These are phyloP conservation scores for Muntiacus muntjak DNA, from an alignment of 2,113 vertebrate genomes.

Conservation along the genomic window DNA sequence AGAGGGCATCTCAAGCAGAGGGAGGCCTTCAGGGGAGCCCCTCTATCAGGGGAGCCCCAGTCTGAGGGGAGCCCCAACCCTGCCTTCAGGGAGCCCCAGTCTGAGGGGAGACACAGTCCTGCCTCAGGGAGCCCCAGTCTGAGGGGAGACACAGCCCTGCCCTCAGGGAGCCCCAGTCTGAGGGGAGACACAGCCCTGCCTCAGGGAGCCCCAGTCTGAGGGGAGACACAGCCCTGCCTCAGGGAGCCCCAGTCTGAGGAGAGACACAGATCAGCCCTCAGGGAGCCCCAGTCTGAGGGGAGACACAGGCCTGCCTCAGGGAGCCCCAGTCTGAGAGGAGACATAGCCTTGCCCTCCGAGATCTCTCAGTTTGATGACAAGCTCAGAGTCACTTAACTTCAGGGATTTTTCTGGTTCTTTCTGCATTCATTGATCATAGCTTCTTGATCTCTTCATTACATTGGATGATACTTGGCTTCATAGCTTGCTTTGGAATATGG, in stretches of 20 bases:
- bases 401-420: neutral
- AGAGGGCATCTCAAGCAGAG: neutral
- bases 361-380: neutral
- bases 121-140: too few species aligned
- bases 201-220: too few species aligned
- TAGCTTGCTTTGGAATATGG: neutral
- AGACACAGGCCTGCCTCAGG: neutral
- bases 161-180: too few species aligned
- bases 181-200: too few species aligned
- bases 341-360: neutral
- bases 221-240: too few species aligned
- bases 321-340: neutral
- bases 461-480: neutral
- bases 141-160: too few species aligned
- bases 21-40: neutral
- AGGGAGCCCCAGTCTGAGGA: neutral
- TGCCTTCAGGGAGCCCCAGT: too few species aligned
- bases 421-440: neutral
- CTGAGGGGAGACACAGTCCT: too few species aligned
- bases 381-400: neutral
- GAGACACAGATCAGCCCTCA: neutral
- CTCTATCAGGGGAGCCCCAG: neutral
- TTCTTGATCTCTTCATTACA: neutral
- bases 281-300: neutral
- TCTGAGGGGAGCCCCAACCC: neutral